Conservation (phyloP, 1,140 invertebrate species). For the Achatina immaculata region DNA sequence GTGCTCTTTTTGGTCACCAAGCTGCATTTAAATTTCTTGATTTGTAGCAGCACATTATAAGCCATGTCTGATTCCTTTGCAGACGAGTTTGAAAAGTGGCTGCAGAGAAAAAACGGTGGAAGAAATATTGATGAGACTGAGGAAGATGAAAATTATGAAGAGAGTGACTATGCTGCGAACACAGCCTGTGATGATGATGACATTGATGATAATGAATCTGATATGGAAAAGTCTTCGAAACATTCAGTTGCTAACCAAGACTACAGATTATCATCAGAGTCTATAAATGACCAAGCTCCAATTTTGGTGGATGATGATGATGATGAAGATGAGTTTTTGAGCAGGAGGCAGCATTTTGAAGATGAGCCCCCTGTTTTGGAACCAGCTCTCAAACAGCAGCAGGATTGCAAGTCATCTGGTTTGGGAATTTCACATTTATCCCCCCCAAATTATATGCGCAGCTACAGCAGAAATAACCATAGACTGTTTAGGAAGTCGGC, state of each 20-base stretch:
- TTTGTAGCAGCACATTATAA: too few species aligned
- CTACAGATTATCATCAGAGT: not conserved
- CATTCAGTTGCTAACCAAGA: not conserved
- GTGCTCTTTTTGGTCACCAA: too few species aligned
- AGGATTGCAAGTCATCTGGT: not conserved
- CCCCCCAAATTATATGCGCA: not conserved
- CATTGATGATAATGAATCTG: not conserved
- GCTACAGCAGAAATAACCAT: conserved; percentile 11
- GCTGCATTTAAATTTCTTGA: too few species aligned
- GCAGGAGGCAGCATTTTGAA: conserved; percentile 1
- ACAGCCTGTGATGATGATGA: too few species aligned
- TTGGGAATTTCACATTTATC: not conserved
- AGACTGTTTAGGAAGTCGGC: not conserved
- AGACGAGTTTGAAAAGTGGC: conserved; percentile 40
- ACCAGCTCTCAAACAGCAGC: not conserved
- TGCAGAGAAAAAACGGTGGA: not conserved
- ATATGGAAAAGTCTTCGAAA: not conserved
- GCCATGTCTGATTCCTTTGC: conserved; percentile 28
- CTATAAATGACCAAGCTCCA: not conserved
- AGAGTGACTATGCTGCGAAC: not conserved
- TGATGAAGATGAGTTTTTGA: not conserved
- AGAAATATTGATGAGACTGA: not conserved
- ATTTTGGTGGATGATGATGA: conserved; percentile 34
- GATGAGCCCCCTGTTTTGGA: conserved; percentile 29
- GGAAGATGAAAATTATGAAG: conserved; percentile 20